Evolutionary conservation across 2,888 invertebrate species (phyloP).

Genomic region (Elysia crispata): DNA sequence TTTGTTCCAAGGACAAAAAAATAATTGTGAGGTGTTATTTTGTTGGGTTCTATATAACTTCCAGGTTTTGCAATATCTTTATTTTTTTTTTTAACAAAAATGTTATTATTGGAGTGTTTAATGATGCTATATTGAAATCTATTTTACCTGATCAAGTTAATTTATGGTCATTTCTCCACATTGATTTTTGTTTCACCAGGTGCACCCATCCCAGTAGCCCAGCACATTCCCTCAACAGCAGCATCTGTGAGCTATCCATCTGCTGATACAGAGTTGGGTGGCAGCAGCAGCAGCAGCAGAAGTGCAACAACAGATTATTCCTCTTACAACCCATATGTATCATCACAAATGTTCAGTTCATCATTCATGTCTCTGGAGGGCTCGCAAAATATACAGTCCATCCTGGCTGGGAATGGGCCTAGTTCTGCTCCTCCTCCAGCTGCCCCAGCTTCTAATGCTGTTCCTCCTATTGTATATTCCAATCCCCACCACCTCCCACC

Average conservation of each 20-base stretch:
- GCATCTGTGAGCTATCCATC: slow-evolving; percentile 40
- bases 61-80: no score
- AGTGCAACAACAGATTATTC: slow-evolving; percentile 47
- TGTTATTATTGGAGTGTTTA: no score
- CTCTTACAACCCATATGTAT: slow-evolving; percentile 72
- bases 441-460: slow-evolving; percentile 26
- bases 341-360: slow-evolving; percentile 70
- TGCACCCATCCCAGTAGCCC: slow-evolving; percentile 44
- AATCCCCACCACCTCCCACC: slow-evolving; percentile 40
- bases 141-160: no score
- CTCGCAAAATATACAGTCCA: slow-evolving; percentile 71
- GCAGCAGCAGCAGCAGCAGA: slow-evolving; percentile 35
- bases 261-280: slow-evolving; percentile 10
- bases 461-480: slow-evolving; percentile 30
- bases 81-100: no score
- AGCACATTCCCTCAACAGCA: slow-evolving; percentile 37
- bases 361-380: slow-evolving; percentile 76
- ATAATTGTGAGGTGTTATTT: no score
- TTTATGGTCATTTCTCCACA: no score
- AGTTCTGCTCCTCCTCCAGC: slow-evolving; percentile 42
- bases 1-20: no score
- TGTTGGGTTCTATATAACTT: no score
- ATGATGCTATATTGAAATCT: no score
- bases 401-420: slow-evolving; percentile 64
- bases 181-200: neutral